A percentile compares a stretch with the other conserved stretches of the same genome.
phyloP scores from a whole-genome alignment of 2,797 vertebrate genomes.

The Thamnophis elegans region DNA sequence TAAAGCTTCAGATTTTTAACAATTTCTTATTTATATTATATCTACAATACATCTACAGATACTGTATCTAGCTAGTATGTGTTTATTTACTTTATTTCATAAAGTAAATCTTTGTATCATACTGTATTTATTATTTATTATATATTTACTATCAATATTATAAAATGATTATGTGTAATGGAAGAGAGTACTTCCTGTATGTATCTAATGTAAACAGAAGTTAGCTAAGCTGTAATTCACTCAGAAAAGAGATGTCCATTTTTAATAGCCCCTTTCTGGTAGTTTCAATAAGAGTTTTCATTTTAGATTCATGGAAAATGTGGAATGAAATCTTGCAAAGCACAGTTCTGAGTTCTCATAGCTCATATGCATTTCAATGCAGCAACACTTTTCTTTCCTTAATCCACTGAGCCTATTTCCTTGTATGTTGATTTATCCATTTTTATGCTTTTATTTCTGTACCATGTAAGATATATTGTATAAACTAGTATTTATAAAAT shows the following conservation, averaged over 20 bases:
- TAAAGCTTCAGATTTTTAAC: background rate
- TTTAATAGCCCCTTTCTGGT: background rate
- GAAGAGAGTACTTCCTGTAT: background rate
- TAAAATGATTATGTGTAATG: background rate
- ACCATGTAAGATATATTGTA: background rate
- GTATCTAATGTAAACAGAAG: background rate
- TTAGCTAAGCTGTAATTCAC: background rate
- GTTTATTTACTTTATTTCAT: background rate
- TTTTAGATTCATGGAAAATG: background rate
- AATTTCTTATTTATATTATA: background rate
- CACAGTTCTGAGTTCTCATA: background rate
- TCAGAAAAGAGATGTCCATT: background rate
- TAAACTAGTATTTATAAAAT: background rate
- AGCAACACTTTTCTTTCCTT: background rate
- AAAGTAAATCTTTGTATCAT: background rate
- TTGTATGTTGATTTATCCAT: background rate
- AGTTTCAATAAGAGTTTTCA: background rate
- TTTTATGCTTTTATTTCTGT: background rate
- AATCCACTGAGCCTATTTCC: background rate
- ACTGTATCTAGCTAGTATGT: background rate
- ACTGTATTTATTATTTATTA: background rate
- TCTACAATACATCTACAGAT: no score
- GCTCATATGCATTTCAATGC: background rate
- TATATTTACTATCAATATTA: background rate
- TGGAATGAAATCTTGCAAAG: background rate